phyloP scores from a whole-genome alignment of 1,140 invertebrate genomes.

The Propsilocerus akamusi region DNA sequence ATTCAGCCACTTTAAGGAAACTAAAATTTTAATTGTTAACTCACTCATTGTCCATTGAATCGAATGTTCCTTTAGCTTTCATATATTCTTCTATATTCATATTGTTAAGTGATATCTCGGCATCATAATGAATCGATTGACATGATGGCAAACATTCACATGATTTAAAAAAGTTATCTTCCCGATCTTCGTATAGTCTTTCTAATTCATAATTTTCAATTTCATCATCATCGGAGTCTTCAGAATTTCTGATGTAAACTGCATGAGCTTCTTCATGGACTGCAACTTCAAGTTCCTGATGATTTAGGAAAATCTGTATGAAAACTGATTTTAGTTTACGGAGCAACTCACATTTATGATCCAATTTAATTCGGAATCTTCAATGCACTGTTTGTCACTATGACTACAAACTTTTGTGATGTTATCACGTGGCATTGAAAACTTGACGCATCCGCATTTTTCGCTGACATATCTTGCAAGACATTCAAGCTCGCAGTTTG shows the following conservation, averaged over 20 bases:
- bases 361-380: too few relatives aligned
- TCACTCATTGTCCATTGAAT: too few relatives aligned
- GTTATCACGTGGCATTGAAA: constrained; percentile 42
- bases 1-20: too few relatives aligned
- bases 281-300: too few relatives aligned
- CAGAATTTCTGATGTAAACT: constrained; percentile 23
- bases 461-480: constrained; percentile 36
- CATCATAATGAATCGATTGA: constrained; percentile 33
- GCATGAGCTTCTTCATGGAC: constrained; percentile 24
- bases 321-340: too few relatives aligned
- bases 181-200: too few relatives aligned
- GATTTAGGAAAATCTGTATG: too few relatives aligned
- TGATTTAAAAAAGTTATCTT: constrained; percentile 12
- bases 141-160: constrained; percentile 40
- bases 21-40: too few relatives aligned
- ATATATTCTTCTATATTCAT: constrained; percentile 23
- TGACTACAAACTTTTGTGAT: constrained; percentile 14
- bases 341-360: too few relatives aligned
- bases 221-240: constrained; percentile 22
- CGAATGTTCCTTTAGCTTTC: constrained; percentile 6
- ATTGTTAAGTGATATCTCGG: constrained; percentile 34
- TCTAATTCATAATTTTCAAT: constrained; percentile 16
- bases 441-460: constrained; percentile 35
- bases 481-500: constrained; percentile 43
- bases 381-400: constrained; percentile 5